Evolutionary conservation across 2,888 invertebrate species (phyloP).

Genomic region (Hermaeophaga mercurialis): DNA sequence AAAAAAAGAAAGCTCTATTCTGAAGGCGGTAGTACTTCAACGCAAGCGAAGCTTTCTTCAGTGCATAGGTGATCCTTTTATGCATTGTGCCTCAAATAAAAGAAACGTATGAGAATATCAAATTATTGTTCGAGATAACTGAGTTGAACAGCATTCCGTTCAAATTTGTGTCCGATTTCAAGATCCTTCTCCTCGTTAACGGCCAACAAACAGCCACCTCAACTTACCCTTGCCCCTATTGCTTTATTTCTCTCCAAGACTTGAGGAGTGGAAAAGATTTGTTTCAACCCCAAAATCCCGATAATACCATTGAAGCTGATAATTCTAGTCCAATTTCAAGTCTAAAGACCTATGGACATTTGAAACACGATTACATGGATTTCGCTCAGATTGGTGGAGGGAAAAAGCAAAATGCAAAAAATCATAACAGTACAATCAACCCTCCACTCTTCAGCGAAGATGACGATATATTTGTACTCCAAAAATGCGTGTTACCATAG

Average conservation of each 20-base stretch:
- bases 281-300: background rate
- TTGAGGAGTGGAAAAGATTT: background rate
- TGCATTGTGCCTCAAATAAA: background rate
- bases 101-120: background rate
- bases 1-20: too few relatives aligned
- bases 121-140: background rate
- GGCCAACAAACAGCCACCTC: slow-evolving; percentile 1
- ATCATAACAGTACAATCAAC: background rate
- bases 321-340: background rate
- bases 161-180: background rate
- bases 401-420: background rate
- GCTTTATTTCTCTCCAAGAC: background rate
- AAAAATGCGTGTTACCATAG: background rate
- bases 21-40: too few relatives aligned
- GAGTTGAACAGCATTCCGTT: background rate
- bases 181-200: background rate
- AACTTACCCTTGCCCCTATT: background rate
- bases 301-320: background rate
- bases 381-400: background rate
- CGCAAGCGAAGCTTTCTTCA: too few relatives aligned
- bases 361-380: background rate
- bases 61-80: too few relatives aligned
- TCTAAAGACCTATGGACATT: background rate
- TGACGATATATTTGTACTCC: background rate
- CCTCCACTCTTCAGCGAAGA: background rate